phyloP scores from a whole-genome alignment of 2,113 vertebrate species.

The Apeltes quadracus region DNA sequence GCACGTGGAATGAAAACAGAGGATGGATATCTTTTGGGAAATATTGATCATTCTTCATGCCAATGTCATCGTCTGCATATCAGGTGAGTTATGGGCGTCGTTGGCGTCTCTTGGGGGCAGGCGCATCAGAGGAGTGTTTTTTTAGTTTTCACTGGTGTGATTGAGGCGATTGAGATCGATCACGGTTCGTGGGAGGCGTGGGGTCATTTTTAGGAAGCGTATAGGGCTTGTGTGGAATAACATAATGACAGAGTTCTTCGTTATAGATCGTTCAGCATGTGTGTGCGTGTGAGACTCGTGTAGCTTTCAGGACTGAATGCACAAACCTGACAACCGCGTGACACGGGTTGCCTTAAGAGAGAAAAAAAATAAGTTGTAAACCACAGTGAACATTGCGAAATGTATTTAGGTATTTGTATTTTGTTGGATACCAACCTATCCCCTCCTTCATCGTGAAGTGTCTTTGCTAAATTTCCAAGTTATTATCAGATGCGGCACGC shows the following conservation, averaged over 20 bases:
- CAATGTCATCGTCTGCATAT: conserved; percentile 95
- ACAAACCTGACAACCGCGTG: conserved; percentile 48
- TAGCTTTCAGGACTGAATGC: conserved; percentile 14
- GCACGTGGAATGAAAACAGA: conserved; percentile 95
- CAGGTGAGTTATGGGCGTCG: conserved; percentile 84
- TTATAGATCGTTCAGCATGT: background rate
- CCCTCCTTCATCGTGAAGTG: background rate
- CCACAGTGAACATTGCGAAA: background rate
- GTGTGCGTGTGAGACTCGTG: background rate
- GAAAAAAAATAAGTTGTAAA: background rate
- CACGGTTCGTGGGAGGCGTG: too few relatives aligned
- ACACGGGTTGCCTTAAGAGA: conserved; percentile 29
- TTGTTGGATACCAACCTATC: too few relatives aligned
- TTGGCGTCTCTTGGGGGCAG: background rate
- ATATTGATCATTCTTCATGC: conserved; percentile 96
- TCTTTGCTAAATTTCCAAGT: background rate
- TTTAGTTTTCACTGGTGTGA: background rate
- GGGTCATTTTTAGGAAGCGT: background rate
- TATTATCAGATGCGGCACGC: background rate
- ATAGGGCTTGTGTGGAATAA: background rate
- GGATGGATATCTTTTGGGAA: conserved; percentile 99
- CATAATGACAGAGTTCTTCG: background rate
- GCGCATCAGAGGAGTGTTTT: background rate
- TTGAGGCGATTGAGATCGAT: background rate
- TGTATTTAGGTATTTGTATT: background rate